Percentiles rank a stretch among this genome's conserved stretches.
These are phyloP conservation scores for Mechanitis messenoides DNA, from an alignment of 2,888 invertebrate genomes.

Conservation along the genomic window DNA sequence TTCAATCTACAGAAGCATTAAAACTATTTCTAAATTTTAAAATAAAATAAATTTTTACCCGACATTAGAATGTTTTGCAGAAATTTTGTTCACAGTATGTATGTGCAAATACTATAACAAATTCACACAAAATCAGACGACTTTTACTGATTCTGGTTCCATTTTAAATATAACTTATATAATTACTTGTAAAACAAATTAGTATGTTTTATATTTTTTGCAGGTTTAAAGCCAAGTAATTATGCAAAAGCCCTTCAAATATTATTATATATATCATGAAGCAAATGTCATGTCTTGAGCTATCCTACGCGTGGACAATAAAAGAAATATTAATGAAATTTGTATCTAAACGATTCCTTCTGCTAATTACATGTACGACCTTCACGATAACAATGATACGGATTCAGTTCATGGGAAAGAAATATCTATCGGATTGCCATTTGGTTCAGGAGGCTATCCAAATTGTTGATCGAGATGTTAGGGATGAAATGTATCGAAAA, in stretches of 20 bases:
- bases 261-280: conserved; percentile 39
- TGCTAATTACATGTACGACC: conserved; percentile 43
- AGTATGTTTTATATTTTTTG: neutral
- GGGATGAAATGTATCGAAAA: conserved; percentile 56
- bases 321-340: conserved; percentile 37
- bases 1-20: too few relatives aligned
- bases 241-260: conserved; percentile 13
- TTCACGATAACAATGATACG: conserved; percentile 44
- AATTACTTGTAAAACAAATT: too few relatives aligned
- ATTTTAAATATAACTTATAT: too few relatives aligned
- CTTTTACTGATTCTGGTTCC: too few relatives aligned
- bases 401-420: conserved; percentile 39
- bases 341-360: conserved; percentile 41
- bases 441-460: conserved; percentile 49
- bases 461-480: conserved; percentile 49
- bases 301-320: conserved; percentile 28
- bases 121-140: too few relatives aligned
- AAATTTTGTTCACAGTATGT: too few relatives aligned
- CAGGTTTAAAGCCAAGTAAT: conserved; percentile 8
- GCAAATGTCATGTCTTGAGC: conserved; percentile 38
- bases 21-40: too few relatives aligned
- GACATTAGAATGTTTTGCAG: too few relatives aligned
- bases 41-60: too few relatives aligned
- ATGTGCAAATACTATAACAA: too few relatives aligned
- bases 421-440: conserved; percentile 34